Evolutionary conservation across 2,113 vertebrate genomes (phyloP).

Genomic region (Rattus norvegicus): GRCr8 NC_086024.1:100795001-100795500

Average conservation of each 20-base stretch:
- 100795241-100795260: constrained; percentile 57
- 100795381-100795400: constrained; percentile 72
- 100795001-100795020: constrained; percentile 55
- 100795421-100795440: constrained; percentile 70
- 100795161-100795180: constrained; percentile 20
- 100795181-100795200: constrained; percentile 39
- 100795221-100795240: constrained; percentile 47
- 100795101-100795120: constrained; percentile 43
- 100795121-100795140: background rate
- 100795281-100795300: constrained; percentile 77
- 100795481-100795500: constrained; percentile 60
- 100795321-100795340: constrained; percentile 80
- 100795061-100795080: constrained; percentile 63
- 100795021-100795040: constrained; percentile 47
- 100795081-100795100: constrained; percentile 37
- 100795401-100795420: constrained; percentile 62
- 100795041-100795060: constrained; percentile 53
- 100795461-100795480: constrained; percentile 63
- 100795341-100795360: constrained; percentile 75
- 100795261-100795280: constrained; percentile 71
- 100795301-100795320: constrained; percentile 72
- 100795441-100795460: constrained; percentile 58
- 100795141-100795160: constrained; percentile 12
- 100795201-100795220: constrained; percentile 64
- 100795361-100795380: constrained; percentile 75